Percentiles rank a stretch among this genome's conserved stretches.
These are phyloP conservation scores for Monarcha castaneiventris DNA, from an alignment of 2,113 vertebrate genomes.

Conservation along the genomic window DNA sequence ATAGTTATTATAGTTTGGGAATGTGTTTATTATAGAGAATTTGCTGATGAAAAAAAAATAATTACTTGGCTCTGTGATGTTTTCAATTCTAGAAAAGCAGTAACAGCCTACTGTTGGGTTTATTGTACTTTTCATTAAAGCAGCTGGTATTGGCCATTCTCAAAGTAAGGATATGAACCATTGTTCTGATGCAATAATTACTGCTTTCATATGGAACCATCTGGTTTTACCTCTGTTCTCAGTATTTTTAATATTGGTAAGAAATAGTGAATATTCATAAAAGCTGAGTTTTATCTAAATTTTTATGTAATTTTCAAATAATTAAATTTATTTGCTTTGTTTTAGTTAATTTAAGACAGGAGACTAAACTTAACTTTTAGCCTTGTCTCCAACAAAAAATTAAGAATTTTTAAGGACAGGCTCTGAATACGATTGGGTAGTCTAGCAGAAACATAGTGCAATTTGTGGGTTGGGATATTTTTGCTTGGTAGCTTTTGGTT, in stretches of 20 bases:
- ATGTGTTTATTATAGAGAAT: constrained; percentile 37
- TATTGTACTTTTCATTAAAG: constrained; percentile 27
- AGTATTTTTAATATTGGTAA: background rate
- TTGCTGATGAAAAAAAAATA: background rate
- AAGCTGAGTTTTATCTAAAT: background rate
- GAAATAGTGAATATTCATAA: background rate
- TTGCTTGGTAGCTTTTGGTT: background rate
- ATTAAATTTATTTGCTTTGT: background rate
- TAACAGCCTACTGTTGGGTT: background rate
- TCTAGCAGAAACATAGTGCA: background rate
- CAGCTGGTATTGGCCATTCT: constrained; percentile 1
- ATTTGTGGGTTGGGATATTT: background rate
- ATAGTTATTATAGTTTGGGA: constrained; percentile 15
- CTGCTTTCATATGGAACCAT: background rate
- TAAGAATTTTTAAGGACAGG: background rate
- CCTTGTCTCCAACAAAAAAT: background rate
- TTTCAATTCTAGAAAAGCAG: constrained; percentile 7
- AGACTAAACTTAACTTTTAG: background rate
- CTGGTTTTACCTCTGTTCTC: constrained; percentile 6
- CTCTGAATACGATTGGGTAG: background rate
- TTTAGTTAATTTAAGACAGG: background rate
- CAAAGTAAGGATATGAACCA: background rate
- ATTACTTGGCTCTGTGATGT: background rate
- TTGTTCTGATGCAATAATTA: constrained; percentile 21
- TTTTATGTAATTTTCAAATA: background rate